Evolutionary conservation across 2,797 vertebrate species (phyloP), one percentile per base, ranked within the genome.

Genomic region (Protosalanx chinensis): DNA sequence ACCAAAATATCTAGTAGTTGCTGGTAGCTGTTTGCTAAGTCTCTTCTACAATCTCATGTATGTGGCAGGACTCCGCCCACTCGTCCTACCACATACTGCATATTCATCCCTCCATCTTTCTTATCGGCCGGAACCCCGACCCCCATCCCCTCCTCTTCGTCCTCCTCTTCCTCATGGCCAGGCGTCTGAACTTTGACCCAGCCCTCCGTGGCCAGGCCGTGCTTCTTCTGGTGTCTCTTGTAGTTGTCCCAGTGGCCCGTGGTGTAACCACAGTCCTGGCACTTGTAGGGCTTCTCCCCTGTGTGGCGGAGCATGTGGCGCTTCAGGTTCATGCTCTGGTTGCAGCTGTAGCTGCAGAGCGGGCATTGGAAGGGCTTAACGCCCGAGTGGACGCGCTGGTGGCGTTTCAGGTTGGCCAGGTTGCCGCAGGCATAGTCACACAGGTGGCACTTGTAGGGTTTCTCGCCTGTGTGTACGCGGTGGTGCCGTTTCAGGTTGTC

Each of bases 281-380:
- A 98, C 60, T 95, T 95, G 87, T 98, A 97, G 46, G 97, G 97
- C 82, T 99, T 99, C 87, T 97, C 96, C 0, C 96, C 96, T 0
- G 96, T 98, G 87, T 99, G 97, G 57, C 97, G 92, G 56, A 99
- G 91, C 97, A 98, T 98, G 87, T 99, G 97, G 7, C 96, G 92
- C 90, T 98, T 99, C 79, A 99, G 95, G 93, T 98, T 99, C 97
- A 98, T 98, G 89, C 97, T 99, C 95, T 98, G 97, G 90, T 98
- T 98, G 90, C 97, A 99, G 89, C 93, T 96, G 91, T 98, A 98
- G 82, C 88, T 95, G 91, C 97, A 99, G 75, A 98, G 90, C 67
- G 93, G 91, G 70, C 97, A 99, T 87, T 95, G 93, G 86, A 99
- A 99, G 67, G 97, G 97, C 86, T 99, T 99, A 85, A 96, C 94